Evolutionary conservation across 2,888 invertebrate genomes (phyloP).

Genomic region (Drosophila buzzatii): DNA sequence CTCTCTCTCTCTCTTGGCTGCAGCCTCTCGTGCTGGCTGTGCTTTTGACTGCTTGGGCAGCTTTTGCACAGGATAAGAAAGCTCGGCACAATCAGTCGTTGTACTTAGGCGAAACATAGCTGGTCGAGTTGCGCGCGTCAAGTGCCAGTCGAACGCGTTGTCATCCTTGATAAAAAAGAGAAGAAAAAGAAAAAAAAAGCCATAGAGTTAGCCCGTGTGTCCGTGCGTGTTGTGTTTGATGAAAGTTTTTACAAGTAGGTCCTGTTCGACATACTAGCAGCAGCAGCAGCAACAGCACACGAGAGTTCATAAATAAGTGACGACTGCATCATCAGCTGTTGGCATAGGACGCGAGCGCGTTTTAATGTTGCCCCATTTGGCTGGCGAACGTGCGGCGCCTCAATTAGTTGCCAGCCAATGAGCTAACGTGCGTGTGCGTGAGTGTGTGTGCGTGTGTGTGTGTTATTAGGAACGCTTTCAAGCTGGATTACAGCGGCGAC

Average conservation of each 20-base stretch:
- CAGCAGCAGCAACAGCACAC: not conserved
- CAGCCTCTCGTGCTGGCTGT: slow-evolving; percentile 40
- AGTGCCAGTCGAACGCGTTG: slow-evolving; percentile 24
- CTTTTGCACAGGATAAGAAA: slow-evolving; percentile 79
- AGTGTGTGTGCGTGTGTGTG: not conserved
- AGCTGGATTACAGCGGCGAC: slow-evolving; percentile 82
- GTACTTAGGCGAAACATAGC: slow-evolving; percentile 70
- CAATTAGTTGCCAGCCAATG: slow-evolving; percentile 31
- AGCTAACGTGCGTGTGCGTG: slow-evolving; percentile 2
- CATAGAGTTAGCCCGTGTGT: slow-evolving; percentile 21
- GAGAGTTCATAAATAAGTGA: slow-evolving; percentile 52
- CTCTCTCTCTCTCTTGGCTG: slow-evolving; percentile 16
- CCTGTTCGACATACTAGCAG: slow-evolving; percentile 43
- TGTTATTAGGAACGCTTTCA: slow-evolving; percentile 53
- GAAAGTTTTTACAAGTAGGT: slow-evolving; percentile 36
- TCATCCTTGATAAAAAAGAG: slow-evolving; percentile 36
- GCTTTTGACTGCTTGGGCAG: slow-evolving; percentile 50
- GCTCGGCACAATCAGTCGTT: slow-evolving; percentile 78
- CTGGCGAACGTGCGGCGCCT: slow-evolving; percentile 48
- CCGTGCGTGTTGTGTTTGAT: slow-evolving; percentile 18
- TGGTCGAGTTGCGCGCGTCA: slow-evolving; percentile 56
- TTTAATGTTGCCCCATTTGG: slow-evolving; percentile 55
- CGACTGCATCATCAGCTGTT: slow-evolving; percentile 70
- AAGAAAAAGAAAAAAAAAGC: not conserved
- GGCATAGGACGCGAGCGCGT: slow-evolving; percentile 11